phyloP scores from a whole-genome alignment of 2,113 vertebrate species.

The Caranx ignobilis region DNA sequence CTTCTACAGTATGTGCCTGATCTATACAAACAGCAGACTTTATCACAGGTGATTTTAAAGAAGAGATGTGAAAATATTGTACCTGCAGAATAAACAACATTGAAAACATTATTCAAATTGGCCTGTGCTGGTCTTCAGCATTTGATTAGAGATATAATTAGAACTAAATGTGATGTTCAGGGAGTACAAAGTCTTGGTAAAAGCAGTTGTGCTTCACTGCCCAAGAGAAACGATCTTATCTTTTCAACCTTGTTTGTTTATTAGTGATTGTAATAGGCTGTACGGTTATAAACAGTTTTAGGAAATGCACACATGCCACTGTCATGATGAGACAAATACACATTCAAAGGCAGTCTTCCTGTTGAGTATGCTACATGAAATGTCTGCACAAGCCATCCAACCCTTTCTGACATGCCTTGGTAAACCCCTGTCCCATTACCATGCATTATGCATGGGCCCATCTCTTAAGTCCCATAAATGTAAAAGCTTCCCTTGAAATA shows the following conservation, averaged over 20 bases:
- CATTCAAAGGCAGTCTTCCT: conserved; percentile 6
- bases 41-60: background rate
- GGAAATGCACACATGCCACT: background rate
- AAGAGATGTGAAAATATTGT: conserved; percentile 1
- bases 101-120: conserved; percentile 1
- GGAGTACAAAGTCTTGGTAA: background rate
- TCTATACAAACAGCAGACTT: background rate
- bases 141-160: conserved; percentile 1
- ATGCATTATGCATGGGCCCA: conserved; percentile 73
- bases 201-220: background rate
- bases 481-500: conserved; percentile 73
- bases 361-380: conserved; percentile 39
- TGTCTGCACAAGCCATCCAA: conserved; percentile 46
- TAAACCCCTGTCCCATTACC: conserved; percentile 71
- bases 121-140: background rate
- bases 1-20: background rate
- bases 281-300: background rate
- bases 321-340: background rate
- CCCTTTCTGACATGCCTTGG: conserved; percentile 57
- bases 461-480: conserved; percentile 66
- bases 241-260: background rate
- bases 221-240: background rate
- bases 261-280: background rate
- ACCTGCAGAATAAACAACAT: conserved; percentile 11
- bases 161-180: conserved; percentile 18